Conservation (phyloP, 2,113 vertebrate species). For the Neolamprologus tretocephalus region DNA sequence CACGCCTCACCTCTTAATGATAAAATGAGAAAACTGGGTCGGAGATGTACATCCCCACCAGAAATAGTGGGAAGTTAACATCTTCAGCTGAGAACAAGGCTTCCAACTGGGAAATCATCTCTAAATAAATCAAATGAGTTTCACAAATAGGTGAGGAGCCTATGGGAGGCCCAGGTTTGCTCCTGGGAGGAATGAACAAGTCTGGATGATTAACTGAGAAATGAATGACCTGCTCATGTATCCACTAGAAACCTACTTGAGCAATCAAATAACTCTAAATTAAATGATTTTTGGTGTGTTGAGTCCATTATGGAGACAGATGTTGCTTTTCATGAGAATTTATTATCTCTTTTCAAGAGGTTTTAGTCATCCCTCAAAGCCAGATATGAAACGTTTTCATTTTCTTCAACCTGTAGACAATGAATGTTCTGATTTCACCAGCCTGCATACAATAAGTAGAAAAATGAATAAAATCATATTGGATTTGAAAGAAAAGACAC, state of each 20-base stretch:
- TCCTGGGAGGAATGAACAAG: constrained; percentile 60
- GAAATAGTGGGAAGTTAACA: constrained; percentile 69
- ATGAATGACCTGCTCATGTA: constrained; percentile 64
- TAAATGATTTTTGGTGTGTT: constrained; percentile 47
- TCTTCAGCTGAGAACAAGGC: constrained; percentile 59
- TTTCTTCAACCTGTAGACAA: background rate
- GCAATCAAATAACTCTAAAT: constrained; percentile 51
- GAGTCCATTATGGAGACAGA: constrained; percentile 14
- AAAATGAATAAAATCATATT: background rate
- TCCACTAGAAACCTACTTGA: constrained; percentile 58
- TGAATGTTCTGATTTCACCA: background rate
- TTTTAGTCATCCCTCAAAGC: background rate
- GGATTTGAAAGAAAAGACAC: background rate
- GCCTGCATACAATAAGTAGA: background rate
- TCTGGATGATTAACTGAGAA: constrained; percentile 69
- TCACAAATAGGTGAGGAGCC: constrained; percentile 71
- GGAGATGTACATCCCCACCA: constrained; percentile 64
- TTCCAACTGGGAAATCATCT: constrained; percentile 76
- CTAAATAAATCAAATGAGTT: constrained; percentile 77
- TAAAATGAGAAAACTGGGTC: constrained; percentile 68
- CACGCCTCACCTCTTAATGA: constrained; percentile 61
- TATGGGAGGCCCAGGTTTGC: constrained; percentile 59
- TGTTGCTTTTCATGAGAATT: constrained; percentile 39
- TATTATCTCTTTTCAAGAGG: constrained; percentile 13
- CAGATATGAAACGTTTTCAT: background rate